Conservation (phyloP, 2,888 invertebrate species). For the Drosophila algonquin region DNA sequence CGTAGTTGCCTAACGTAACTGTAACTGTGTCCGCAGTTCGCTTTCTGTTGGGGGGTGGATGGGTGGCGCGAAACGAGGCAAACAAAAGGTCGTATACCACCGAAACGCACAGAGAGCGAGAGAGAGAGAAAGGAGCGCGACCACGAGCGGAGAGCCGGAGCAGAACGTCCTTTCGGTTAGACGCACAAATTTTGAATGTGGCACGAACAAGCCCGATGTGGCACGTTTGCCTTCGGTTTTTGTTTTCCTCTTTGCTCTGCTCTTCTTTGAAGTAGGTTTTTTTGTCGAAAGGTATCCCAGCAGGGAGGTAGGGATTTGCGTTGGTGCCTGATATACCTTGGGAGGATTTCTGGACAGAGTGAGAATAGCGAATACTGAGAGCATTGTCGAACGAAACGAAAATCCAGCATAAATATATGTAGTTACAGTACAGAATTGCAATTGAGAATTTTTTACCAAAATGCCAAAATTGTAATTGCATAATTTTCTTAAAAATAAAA, state of each 20-base stretch:
- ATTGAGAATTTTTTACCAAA: too few species aligned
- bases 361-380: too few species aligned
- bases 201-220: conserved; percentile 37
- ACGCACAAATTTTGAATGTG: conserved; percentile 80
- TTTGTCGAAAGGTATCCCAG: background rate
- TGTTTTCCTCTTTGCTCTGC: background rate
- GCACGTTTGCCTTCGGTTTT: conserved; percentile 8
- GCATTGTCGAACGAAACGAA: too few species aligned
- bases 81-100: conserved; percentile 29
- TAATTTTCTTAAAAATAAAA: too few species aligned
- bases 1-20: background rate
- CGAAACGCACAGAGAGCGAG: background rate
- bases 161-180: conserved; percentile 78
- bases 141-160: conserved; percentile 16
- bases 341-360: background rate
- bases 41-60: background rate
- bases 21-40: background rate
- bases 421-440: too few species aligned
- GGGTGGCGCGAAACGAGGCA: conserved; percentile 47
- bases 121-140: conserved; percentile 10
- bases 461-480: too few species aligned
- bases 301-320: background rate
- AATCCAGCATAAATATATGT: too few species aligned
- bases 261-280: background rate
- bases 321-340: background rate